These are phyloP conservation scores for Ormyrus rosae DNA, from an alignment of 2,888 invertebrate species.

Conservation along the genomic window DNA sequence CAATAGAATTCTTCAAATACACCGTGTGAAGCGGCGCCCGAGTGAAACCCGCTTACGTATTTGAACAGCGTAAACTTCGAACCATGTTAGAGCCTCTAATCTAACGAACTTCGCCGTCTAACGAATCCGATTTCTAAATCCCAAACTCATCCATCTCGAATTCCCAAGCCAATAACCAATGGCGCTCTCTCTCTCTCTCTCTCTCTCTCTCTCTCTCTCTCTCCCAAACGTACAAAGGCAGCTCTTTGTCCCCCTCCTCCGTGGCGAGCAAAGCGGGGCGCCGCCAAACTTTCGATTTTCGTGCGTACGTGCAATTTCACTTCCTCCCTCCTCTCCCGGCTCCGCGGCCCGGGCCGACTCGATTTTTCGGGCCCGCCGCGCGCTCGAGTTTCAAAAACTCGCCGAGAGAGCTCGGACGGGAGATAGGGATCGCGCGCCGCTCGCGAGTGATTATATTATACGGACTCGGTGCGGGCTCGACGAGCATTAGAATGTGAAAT, in stretches of 20 bases:
- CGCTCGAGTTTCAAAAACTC: neutral
- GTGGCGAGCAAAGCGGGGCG: neutral
- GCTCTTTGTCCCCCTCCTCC: slow-evolving; percentile 17
- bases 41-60: no score
- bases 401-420: no score
- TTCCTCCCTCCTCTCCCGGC: neutral
- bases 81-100: no score
- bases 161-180: neutral
- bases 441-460: neutral
- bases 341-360: neutral
- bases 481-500: slow-evolving; percentile 48
- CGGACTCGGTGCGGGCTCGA: no score
- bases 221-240: neutral
- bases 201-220: no score
- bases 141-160: neutral
- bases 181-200: no score
- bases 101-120: no score
- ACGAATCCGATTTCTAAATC: no score
- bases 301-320: slow-evolving; percentile 24
- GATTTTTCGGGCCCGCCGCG: neutral
- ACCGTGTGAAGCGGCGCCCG: no score
- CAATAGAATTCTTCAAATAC: no score
- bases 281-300: slow-evolving; percentile 26
- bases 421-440: slow-evolving; percentile 5
- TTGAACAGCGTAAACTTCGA: no score